A percentile compares a stretch with the other conserved stretches of the same genome.
Conservation (phyloP, 2,113 vertebrate species). For the Procavia capensis region DNA sequence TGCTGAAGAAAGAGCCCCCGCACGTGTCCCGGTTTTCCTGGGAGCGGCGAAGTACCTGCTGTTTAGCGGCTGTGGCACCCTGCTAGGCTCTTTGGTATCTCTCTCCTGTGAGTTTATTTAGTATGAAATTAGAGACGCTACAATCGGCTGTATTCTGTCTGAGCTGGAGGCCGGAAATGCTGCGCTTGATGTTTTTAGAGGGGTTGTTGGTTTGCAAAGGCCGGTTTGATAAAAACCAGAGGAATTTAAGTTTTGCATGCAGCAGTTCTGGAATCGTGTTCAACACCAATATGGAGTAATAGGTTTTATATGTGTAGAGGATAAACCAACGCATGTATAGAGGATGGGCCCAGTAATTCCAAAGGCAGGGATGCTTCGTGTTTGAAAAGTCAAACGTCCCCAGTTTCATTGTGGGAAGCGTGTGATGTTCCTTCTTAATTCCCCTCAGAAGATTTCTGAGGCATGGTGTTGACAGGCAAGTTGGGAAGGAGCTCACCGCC, state of each 20-base stretch:
- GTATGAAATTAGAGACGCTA: background rate
- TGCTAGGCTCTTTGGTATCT: background rate
- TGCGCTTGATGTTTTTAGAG: background rate
- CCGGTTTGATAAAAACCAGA: background rate
- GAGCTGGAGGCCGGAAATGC: background rate
- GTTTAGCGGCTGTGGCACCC: background rate
- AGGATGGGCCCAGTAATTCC: background rate
- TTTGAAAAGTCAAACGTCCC: background rate
- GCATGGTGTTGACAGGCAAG: background rate
- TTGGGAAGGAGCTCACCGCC: background rate
- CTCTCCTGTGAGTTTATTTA: background rate
- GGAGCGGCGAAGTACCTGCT: background rate
- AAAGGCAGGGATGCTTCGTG: conserved; percentile 7
- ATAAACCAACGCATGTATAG: too few relatives aligned
- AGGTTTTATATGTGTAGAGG: background rate
- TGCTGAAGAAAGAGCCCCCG: conserved; percentile 23
- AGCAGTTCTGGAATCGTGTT: background rate
- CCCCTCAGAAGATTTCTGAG: background rate
- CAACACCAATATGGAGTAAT: background rate
- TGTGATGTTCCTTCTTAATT: background rate
- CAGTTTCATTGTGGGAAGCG: background rate
- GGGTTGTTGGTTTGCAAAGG: background rate
- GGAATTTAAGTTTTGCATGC: background rate
- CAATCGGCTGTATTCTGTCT: background rate
- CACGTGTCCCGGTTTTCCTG: conserved; percentile 43